A percentile compares a stretch with the other conserved stretches of the same genome.
Evolutionary conservation across 2,113 vertebrate species (phyloP).

Genomic region (Chelonoidis abingdonii): DNA sequence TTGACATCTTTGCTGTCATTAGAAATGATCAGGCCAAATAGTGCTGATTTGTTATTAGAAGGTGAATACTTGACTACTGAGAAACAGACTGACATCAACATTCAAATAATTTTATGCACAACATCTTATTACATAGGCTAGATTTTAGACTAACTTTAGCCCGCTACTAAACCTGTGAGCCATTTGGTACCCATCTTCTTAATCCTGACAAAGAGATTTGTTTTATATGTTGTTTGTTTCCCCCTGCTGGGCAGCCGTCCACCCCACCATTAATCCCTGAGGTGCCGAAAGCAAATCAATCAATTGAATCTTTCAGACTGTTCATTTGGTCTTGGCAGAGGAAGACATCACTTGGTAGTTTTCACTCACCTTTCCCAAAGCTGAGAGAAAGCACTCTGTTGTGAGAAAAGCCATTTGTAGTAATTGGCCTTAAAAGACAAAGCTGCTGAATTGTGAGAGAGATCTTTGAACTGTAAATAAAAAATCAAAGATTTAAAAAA

Average conservation of each 20-base stretch:
- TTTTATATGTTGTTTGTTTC: not conserved
- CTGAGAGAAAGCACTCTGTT: not conserved
- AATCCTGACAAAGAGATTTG: not conserved
- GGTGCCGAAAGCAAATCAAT: slow-evolving; percentile 14
- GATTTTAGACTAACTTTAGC: not conserved
- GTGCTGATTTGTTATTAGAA: not conserved
- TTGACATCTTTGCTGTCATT: not conserved
- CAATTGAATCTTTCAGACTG: not conserved
- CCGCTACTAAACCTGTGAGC: not conserved
- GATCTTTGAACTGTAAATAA: slow-evolving; percentile 62
- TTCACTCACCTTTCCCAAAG: slow-evolving; percentile 57
- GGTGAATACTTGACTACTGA: not conserved
- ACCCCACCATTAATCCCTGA: not conserved
- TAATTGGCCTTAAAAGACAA: slow-evolving; percentile 55
- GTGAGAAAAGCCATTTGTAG: slow-evolving; percentile 46
- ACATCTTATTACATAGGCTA: not conserved
- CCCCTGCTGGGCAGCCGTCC: not conserved
- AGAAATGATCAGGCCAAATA: not conserved
- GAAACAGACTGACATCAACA: not conserved
- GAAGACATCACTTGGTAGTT: slow-evolving; percentile 53
- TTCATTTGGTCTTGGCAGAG: slow-evolving; percentile 53
- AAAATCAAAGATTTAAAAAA: slow-evolving; percentile 49
- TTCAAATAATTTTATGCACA: slow-evolving; percentile 11
- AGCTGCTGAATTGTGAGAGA: slow-evolving; percentile 59
- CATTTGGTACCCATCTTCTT: not conserved